Evolutionary conservation across 2,888 invertebrate species (phyloP), one percentile per base, ranked within the genome.

Genomic region (Venusia cambrica): DNA sequence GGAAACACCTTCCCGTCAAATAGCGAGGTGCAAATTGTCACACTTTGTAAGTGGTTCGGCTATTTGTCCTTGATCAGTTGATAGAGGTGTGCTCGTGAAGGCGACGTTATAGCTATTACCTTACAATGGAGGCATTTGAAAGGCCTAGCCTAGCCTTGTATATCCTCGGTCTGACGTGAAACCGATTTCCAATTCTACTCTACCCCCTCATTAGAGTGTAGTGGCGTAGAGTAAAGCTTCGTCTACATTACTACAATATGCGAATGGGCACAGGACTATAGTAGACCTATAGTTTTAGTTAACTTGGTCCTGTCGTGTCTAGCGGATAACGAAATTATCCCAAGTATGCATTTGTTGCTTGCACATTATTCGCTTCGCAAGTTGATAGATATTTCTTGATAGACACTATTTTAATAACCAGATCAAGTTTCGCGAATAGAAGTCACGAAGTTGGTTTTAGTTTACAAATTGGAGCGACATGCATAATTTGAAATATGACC

Each of bases 291-390:
- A 29, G 16, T 25, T 38, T 29, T 39, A 34, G 22, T 31, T 18
- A 14, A 26, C 34, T 30, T 22, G 32, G 22, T 31, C 31, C 18
- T 31, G 34, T 39, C 51, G 51, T 64, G 60, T 34, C 52, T 36
- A 44, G 57, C 49, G 39, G 49, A 60, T 57, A 59, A 58, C 57
- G 59, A 41, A 58, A 57, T 50, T 54, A 70, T 68, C 57, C 50
- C 45, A 55, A 50, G 47, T 44, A 63, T 65, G 40, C 38, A 22
- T 36, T 42, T 37, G 33, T 44, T 34, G 36, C 48, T 54, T 54
- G 48, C 51, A 45, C 51, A 51, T 48, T 41, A 47, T 40, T 42
- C 35, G 45, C 49, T 48, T 45, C 35, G 34, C 40, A 34, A 45
- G 50, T 52, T 53, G 47, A 45, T 40, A 38, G 42, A 39, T 53